Evolutionary conservation across 2,797 vertebrate species (phyloP).

Genomic region (Pangasius macronema): DNA sequence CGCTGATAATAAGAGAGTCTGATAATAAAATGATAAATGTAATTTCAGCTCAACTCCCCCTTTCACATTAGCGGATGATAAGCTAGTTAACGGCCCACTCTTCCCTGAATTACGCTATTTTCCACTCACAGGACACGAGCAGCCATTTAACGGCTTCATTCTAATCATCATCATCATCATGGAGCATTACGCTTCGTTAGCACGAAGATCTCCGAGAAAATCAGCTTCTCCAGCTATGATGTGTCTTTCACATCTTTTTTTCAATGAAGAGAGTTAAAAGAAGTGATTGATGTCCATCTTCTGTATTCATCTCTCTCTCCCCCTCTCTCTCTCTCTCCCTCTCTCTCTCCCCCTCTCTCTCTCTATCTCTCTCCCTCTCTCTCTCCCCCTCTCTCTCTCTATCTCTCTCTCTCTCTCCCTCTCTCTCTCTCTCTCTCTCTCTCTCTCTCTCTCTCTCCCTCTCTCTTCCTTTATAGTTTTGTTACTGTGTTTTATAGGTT

Average conservation of each 20-base stretch:
- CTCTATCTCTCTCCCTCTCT: constrained; percentile 6
- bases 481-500: not conserved
- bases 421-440: constrained; percentile 1
- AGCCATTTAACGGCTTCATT: constrained; percentile 19
- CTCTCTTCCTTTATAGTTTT: not conserved
- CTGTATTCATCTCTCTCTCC: not conserved
- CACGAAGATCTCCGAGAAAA: not conserved
- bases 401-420: constrained; percentile 9
- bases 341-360: not conserved
- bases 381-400: constrained; percentile 1
- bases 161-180: not conserved
- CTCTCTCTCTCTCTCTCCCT: constrained; percentile 4
- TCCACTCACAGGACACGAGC: constrained; percentile 20
- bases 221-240: not conserved
- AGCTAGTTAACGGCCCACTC: constrained; percentile 19
- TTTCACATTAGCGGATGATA: constrained; percentile 30
- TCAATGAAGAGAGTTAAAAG: not conserved
- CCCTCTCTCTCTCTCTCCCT: not conserved
- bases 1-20: constrained; percentile 21
- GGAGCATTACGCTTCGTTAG: constrained; percentile 18
- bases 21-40: constrained; percentile 41
- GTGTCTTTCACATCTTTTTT: not conserved
- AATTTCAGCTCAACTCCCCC: constrained; percentile 45
- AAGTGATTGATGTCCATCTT: not conserved
- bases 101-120: constrained; percentile 27